Conservation (phyloP, 2,888 invertebrate genomes). For the Phaonia tiefii region DNA sequence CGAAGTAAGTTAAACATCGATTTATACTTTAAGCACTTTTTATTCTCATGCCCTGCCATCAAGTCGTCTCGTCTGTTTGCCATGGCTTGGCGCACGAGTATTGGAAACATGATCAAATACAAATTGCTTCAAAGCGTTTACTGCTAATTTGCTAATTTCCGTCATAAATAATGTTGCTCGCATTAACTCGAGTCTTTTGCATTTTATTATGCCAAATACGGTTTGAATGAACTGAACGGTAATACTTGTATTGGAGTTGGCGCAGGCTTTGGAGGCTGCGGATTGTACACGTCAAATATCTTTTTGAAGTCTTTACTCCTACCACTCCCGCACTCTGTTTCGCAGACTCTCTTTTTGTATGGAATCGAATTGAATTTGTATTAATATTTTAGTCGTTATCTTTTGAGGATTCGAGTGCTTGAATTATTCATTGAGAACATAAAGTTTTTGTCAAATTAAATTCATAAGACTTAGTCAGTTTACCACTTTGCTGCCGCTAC, state of each 20-base stretch:
- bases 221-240: background rate
- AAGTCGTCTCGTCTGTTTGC: background rate
- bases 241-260: slow-evolving; percentile 3
- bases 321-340: no score
- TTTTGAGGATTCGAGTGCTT: slow-evolving; percentile 23
- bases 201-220: slow-evolving; percentile 27
- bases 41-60: slow-evolving; percentile 3
- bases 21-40: slow-evolving; percentile 46
- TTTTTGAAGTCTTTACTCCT: no score
- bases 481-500: background rate
- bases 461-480: slow-evolving; percentile 18
- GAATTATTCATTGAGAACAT: slow-evolving; percentile 30
- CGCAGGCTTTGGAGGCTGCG: no score
- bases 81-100: background rate
- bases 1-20: slow-evolving; percentile 44
- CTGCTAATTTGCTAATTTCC: slow-evolving; percentile 59
- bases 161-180: slow-evolving; percentile 55
- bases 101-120: slow-evolving; percentile 17
- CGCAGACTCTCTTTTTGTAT: no score
- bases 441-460: slow-evolving; percentile 33
- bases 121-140: slow-evolving; percentile 39
- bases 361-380: slow-evolving; percentile 10
- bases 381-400: slow-evolving; percentile 25
- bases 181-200: slow-evolving; percentile 32
- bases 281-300: no score